A percentile compares a stretch with the other conserved stretches of the same genome.
Conservation (phyloP, 2,888 invertebrate genomes). For the Saturnia japonica region DNA sequence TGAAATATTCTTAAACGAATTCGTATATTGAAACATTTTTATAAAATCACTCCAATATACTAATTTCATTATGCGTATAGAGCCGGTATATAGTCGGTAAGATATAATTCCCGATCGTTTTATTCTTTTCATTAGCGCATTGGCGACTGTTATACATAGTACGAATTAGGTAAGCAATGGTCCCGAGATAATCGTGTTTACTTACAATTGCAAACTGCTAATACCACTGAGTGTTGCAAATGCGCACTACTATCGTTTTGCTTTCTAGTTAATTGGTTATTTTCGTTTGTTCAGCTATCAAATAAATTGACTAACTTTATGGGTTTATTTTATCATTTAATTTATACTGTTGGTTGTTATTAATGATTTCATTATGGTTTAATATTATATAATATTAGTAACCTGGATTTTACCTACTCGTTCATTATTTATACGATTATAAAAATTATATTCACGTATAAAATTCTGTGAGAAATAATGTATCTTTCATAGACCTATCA, state of each 20-base stretch:
- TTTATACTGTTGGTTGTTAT: conserved; percentile 23
- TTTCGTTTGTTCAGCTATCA: conserved; percentile 43
- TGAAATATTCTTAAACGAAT: conserved; percentile 48
- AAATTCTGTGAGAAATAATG: too few relatives aligned
- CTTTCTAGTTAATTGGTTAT: conserved; percentile 55
- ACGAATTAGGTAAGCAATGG: conserved; percentile 72
- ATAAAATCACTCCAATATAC: conserved; percentile 56
- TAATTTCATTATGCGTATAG: conserved; percentile 65
- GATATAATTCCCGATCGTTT: conserved; percentile 44
- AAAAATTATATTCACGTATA: too few relatives aligned
- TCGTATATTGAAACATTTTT: conserved; percentile 65
- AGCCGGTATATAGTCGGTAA: conserved; percentile 45
- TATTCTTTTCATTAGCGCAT: conserved; percentile 50
- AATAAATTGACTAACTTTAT: conserved; percentile 12
- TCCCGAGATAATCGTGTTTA: conserved; percentile 61
- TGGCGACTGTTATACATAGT: conserved; percentile 59
- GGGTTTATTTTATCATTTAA: neutral
- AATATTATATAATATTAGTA: neutral
- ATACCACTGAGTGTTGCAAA: conserved; percentile 64
- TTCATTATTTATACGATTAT: too few relatives aligned
- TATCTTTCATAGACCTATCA: too few relatives aligned
- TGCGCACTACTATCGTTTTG: conserved; percentile 57
- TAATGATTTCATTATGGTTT: neutral
- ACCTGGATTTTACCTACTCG: neutral
- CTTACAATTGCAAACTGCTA: conserved; percentile 72